Evolutionary conservation across 2,113 vertebrate species (phyloP), one percentile per base, ranked within the genome.

Genomic region (Malurus cyaneus): DNA sequence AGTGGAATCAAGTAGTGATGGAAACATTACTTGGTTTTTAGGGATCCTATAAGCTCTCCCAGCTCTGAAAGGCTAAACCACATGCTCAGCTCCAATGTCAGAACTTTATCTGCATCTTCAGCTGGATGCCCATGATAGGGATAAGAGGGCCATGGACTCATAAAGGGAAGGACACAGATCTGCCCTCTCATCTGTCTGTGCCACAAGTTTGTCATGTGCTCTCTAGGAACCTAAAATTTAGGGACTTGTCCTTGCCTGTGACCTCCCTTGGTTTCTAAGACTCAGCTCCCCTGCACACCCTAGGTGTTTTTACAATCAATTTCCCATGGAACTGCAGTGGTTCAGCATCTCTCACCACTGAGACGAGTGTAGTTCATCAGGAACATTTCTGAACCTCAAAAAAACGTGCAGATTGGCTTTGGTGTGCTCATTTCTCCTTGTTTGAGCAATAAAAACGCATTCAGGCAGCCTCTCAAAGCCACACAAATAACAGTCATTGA

Each of bases 401-500:
- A 94, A 80, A 57, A 80, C 0, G 0, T 61, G 76, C 52, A 77
- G 71, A 77, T 95, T 90, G 53, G 47, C 60, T 94, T 79, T 9
- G 1, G 39, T 80, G 59, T 86, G 47, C 50, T 80, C 34, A 86
- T 92, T 90, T 93, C 64, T 96, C 36, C 67, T 86, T 80, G 50
- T 90, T 74, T 86, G 89, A 94, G 76, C 47, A 60, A 88, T 71
- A 67, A 95, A 96, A 80, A 13, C 0, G 4, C 71, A 93, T 93
- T 92, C 92, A 97, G 71, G 47, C 79, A 88, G 70, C 70, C 80
- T 92, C 80, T 85, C 94, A 81, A 85, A 94, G 87, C 90, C 87
- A 67, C 74, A 93, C 88, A 92, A 97, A 97, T 95, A 96, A 62
- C 66, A 82, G 56, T 8, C 89, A 96, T 95, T 97, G 93, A 97